Evolutionary conservation across 2,888 invertebrate species (phyloP).

Genomic region (Alentia gelatinosa): DNA sequence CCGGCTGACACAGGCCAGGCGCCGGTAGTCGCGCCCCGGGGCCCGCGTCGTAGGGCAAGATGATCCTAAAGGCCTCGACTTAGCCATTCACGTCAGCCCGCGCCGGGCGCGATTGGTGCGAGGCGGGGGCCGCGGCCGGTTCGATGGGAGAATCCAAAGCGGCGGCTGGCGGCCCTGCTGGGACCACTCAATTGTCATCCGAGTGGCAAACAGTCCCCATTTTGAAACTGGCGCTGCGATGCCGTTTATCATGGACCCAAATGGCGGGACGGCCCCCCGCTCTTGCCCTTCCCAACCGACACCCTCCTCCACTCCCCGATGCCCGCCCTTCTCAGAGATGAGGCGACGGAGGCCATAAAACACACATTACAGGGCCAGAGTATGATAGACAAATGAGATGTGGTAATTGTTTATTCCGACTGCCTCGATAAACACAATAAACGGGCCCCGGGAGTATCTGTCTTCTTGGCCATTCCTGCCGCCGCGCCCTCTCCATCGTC

Average conservation of each 20-base stretch:
- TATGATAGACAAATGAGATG: slow-evolving; percentile 50
- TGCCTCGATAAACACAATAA: slow-evolving; percentile 52
- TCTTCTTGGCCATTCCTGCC: slow-evolving; percentile 1
- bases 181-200: slow-evolving; percentile 47
- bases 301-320: neutral
- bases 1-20: neutral
- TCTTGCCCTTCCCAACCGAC: neutral
- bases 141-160: slow-evolving; percentile 13
- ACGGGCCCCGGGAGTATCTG: slow-evolving; percentile 22
- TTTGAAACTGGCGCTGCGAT: slow-evolving; percentile 22
- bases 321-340: neutral
- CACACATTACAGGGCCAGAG: neutral
- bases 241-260: slow-evolving; percentile 17
- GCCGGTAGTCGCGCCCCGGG: neutral
- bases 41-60: neutral
- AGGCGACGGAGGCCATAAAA: slow-evolving; percentile 22
- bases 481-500: neutral
- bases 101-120: neutral
- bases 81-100: neutral
- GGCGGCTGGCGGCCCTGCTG: slow-evolving; percentile 12
- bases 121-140: neutral
- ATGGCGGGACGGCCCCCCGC: neutral
- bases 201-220: slow-evolving; percentile 43
- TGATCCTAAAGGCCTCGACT: neutral
- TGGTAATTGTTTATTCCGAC: slow-evolving; percentile 52